Conservation (phyloP, 2,888 invertebrate genomes). For the Lasioglossum leucozonium region DNA sequence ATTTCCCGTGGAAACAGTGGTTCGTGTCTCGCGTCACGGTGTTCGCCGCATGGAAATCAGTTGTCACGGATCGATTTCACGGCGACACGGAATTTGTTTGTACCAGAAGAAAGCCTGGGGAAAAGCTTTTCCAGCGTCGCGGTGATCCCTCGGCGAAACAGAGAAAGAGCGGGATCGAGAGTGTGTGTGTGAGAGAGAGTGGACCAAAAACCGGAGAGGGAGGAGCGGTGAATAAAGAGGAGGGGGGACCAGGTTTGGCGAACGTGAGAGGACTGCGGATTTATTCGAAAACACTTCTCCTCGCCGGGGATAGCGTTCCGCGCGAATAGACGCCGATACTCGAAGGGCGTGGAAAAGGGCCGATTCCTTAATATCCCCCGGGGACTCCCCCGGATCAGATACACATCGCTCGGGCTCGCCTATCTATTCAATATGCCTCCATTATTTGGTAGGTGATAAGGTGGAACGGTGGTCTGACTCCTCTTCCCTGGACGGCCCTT, state of each 20-base stretch:
- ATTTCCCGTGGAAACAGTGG: conserved; percentile 8
- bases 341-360: conserved; percentile 67
- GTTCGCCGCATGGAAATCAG: conserved; percentile 52
- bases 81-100: conserved; percentile 70
- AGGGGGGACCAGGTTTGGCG: conserved; percentile 16
- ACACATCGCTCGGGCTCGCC: conserved; percentile 80
- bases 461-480: conserved; percentile 69
- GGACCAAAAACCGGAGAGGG: not conserved
- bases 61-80: conserved; percentile 64
- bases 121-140: conserved; percentile 37
- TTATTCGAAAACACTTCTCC: conserved; percentile 69
- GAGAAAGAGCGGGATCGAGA: not conserved
- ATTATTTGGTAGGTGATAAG: conserved; percentile 84
- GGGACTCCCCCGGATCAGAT: conserved; percentile 79
- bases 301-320: conserved; percentile 37
- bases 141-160: conserved; percentile 21
- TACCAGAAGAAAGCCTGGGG: conserved; percentile 50
- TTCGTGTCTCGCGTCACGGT: conserved; percentile 32
- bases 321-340: conserved; percentile 33
- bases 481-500: conserved; percentile 53
- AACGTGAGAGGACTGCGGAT: conserved; percentile 68
- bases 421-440: conserved; percentile 84
- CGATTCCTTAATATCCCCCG: conserved; percentile 81
- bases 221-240: not conserved
- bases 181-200: not conserved